A percentile compares a stretch with the other conserved stretches of the same genome.
Conservation (phyloP, 1,140 invertebrate species). For the Neodiprion virginianus region DNA sequence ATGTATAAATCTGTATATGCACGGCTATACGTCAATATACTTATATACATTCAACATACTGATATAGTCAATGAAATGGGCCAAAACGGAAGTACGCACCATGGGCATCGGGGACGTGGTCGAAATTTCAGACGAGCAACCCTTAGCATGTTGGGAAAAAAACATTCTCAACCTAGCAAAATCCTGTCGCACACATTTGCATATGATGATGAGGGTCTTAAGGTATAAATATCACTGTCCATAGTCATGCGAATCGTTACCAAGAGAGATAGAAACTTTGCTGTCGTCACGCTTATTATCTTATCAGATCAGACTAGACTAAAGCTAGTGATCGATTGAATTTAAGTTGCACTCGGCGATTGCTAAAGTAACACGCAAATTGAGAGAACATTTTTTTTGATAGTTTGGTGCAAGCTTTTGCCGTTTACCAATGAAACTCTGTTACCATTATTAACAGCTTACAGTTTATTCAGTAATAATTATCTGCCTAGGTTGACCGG, state of each 20-base stretch:
- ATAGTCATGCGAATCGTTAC: too few species aligned
- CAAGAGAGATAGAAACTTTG: too few species aligned
- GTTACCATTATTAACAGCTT: background rate
- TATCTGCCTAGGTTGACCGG: constrained; percentile 54
- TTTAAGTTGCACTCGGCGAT: background rate
- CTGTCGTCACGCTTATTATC: background rate
- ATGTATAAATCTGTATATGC: too few species aligned
- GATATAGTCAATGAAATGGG: background rate
- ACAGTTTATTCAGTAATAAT: background rate
- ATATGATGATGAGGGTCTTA: background rate
- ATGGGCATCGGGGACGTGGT: background rate
- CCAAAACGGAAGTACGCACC: background rate
- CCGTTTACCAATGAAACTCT: background rate
- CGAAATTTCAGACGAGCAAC: background rate
- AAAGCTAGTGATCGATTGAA: background rate
- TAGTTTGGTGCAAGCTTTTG: too few species aligned
- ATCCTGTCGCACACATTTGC: background rate
- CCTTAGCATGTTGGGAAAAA: background rate
- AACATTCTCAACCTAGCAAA: background rate
- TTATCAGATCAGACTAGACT: background rate
- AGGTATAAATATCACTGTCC: background rate
- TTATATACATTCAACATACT: too few species aligned
- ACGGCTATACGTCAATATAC: too few species aligned
- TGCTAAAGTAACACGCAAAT: background rate
- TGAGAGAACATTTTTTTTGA: too few species aligned